Percentiles rank a stretch among this genome's conserved stretches.
Evolutionary conservation across 1,140 invertebrate genomes (phyloP).

Genomic region (Zaprionus tsacasi): DNA sequence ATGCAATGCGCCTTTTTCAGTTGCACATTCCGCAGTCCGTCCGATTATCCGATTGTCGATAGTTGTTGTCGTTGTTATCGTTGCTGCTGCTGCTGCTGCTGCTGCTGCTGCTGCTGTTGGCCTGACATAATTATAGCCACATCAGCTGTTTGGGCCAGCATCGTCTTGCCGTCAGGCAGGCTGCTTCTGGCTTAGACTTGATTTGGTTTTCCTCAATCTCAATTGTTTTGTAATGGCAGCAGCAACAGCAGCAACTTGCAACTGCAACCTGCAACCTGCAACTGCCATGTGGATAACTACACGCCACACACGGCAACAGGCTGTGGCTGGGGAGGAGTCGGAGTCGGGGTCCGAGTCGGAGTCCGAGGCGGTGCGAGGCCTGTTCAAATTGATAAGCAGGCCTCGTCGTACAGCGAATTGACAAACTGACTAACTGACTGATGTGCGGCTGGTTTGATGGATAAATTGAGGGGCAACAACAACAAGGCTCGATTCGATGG

Average conservation of each 20-base stretch:
- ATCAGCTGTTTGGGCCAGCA: conserved; percentile 68
- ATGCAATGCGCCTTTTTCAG: conserved; percentile 32
- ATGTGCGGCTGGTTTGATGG: conserved; percentile 21
- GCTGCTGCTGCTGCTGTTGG: conserved; percentile 16
- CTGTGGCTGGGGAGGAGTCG: background rate
- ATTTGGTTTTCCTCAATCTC: conserved; percentile 76
- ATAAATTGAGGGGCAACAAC: conserved; percentile 35
- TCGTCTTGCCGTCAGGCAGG: conserved; percentile 32
- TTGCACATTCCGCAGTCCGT: conserved; percentile 45
- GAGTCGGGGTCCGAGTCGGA: background rate
- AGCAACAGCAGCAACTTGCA: conserved; percentile 26
- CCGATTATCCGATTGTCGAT: conserved; percentile 5
- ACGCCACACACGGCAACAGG: conserved; percentile 10
- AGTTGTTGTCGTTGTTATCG: conserved; percentile 11
- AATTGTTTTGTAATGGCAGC: conserved; percentile 79
- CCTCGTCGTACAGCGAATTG: conserved; percentile 42
- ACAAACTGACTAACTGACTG: conserved; percentile 37
- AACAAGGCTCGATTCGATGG: conserved; percentile 69
- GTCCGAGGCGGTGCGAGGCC: conserved; percentile 9
- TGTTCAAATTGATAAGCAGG: conserved; percentile 71
- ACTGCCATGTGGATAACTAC: conserved; percentile 34
- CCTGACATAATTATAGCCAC: conserved; percentile 69
- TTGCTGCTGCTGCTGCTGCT: conserved; percentile 9
- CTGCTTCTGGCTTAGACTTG: conserved; percentile 36
- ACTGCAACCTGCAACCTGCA: conserved; percentile 26